These are phyloP conservation scores for Myathropa florea DNA, from an alignment of 2,888 invertebrate species.

Conservation along the genomic window DNA sequence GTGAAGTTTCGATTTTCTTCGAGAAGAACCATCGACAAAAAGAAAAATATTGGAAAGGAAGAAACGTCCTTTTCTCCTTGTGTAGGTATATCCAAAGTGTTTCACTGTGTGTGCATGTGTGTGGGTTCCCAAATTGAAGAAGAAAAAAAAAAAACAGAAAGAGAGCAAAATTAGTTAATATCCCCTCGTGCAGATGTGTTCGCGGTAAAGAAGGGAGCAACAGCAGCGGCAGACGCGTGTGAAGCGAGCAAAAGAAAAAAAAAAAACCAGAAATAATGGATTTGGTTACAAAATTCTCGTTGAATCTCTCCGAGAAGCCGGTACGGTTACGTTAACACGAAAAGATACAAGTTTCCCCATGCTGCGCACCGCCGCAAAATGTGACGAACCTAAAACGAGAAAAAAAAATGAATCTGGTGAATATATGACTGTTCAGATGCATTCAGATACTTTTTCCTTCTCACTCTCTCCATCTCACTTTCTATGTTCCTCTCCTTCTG, in stretches of 20 bases:
- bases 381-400: neutral
- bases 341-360: constrained; percentile 24
- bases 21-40: neutral
- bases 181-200: neutral
- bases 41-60: neutral
- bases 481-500: neutral
- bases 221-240: constrained; percentile 3
- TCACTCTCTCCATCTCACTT: neutral
- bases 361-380: constrained; percentile 10
- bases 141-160: constrained; percentile 62
- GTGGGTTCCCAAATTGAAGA: constrained; percentile 24
- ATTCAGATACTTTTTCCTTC: constrained; percentile 7
- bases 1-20: neutral
- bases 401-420: constrained; percentile 14
- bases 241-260: constrained; percentile 17
- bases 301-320: constrained; percentile 25
- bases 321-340: constrained; percentile 13
- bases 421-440: constrained; percentile 38
- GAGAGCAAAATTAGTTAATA: constrained; percentile 51
- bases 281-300: constrained; percentile 40
- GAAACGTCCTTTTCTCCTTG: constrained; percentile 62
- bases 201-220: neutral
- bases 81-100: constrained; percentile 67
- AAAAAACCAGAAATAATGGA: neutral
- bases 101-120: constrained; percentile 34